Base-by-base conservation (phyloP, 35 echinoderm and acorn worm species). In the Eucidaris tribuloides region DNA sequence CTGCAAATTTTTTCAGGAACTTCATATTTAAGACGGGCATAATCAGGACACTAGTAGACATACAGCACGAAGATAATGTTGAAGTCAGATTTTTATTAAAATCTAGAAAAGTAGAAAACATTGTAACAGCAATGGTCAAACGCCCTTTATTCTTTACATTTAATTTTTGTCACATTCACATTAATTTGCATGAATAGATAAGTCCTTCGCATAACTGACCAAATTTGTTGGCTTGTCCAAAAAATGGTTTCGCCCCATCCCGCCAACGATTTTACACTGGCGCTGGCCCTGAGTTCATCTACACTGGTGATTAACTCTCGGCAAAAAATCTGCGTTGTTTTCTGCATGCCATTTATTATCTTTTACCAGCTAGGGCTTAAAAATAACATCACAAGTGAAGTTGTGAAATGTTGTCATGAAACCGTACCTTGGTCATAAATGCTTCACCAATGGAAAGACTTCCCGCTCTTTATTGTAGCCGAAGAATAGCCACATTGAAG, bases 381-480 rank as follows among this genome's bases (percentile, higher is more conserved):
- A 14, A n/a, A n/a, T n/a, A 25, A 84, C n/a, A n/a, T n/a, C n/a
- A n/a, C n/a, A n/a, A n/a, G n/a, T n/a, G n/a, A n/a, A n/a, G n/a
- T n/a, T n/a, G n/a, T n/a, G n/a, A n/a, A n/a, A n/a, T n/a, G n/a
- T n/a, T n/a, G n/a, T n/a, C n/a, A n/a, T n/a, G n/a, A n/a, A n/a
- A n/a, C n/a, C n/a, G n/a, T n/a, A 84, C 83, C 88, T 81, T 83
- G 88, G 88, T 78, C 88, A 58, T 7, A 90, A 90, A 40, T 90
- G 88, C 20, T 71, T 90, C 17, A 90, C 88, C 5, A 90, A 17
- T 19, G 82, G 63, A 59, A 90, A 90, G 44, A 90, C 88, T 32
- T 84, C 80, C 57, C 88, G 83, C 38, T 83, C 80, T 42, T 55
- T 76, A 55, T 90, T 90, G 88, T 59, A 90, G n/a, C 17, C 83